Evolutionary conservation across 2,797 vertebrate species (phyloP).

Genomic region (Sitta carolinensis): DNA sequence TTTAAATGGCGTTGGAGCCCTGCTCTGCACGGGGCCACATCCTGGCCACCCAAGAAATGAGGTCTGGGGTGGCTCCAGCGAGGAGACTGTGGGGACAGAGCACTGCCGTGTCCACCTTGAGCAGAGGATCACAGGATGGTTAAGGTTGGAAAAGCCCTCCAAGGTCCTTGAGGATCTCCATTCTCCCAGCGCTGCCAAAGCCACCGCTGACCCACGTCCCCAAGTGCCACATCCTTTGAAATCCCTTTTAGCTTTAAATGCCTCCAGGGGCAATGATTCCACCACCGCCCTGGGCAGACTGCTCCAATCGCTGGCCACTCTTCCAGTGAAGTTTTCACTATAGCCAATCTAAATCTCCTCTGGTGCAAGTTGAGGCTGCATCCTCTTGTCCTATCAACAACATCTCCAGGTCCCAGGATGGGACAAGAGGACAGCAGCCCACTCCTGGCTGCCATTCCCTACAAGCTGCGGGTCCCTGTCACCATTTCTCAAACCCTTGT

Average conservation of each 20-base stretch:
- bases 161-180: accelerated
- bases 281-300: neutral
- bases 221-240: neutral
- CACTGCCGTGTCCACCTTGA: neutral
- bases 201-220: accelerated
- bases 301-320: neutral
- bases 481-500: neutral
- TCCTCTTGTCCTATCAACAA: neutral
- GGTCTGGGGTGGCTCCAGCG: accelerated
- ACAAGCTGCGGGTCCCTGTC: neutral
- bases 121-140: accelerated
- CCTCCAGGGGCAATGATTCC: neutral
- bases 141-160: neutral
- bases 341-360: neutral
- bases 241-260: neutral
- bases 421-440: neutral
- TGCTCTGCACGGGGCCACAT: accelerated
- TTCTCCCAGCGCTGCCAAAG: accelerated
- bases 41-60: neutral
- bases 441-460: neutral
- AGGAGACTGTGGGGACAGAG: neutral
- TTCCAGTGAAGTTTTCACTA: neutral
- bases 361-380: neutral
- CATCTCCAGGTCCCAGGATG: neutral
- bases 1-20: neutral